These are phyloP conservation scores for Eupithecia tripunctaria DNA, from an alignment of 2,888 invertebrate species.

Conservation along the genomic window DNA sequence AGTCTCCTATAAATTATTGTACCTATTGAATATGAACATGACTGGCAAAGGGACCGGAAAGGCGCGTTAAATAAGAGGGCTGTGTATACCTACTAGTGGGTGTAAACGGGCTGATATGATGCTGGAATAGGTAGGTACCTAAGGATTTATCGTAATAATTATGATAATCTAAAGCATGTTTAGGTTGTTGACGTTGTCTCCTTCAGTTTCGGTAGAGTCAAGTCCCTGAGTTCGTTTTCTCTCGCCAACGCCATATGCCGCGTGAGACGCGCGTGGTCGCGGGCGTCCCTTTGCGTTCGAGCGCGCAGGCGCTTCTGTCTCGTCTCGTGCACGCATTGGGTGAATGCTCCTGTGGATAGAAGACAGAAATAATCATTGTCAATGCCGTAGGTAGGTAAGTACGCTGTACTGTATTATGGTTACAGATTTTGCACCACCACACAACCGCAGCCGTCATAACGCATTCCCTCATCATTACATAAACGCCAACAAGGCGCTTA, in stretches of 20 bases:
- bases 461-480: too few species aligned
- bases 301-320: slow-evolving; percentile 59
- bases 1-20: not conserved
- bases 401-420: too few species aligned
- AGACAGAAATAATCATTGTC: not conserved
- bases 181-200: not conserved
- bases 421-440: too few species aligned
- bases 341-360: slow-evolving; percentile 60
- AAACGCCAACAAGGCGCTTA: too few species aligned
- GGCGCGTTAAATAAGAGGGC: too few species aligned
- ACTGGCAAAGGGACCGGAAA: not conserved
- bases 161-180: not conserved
- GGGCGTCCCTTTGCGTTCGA: slow-evolving; percentile 63
- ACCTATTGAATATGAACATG: not conserved
- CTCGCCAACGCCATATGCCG: slow-evolving; percentile 67
- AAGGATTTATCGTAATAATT: not conserved
- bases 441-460: too few species aligned
- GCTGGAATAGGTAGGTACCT: not conserved
- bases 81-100: too few species aligned
- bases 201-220: slow-evolving; percentile 36
- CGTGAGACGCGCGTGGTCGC: slow-evolving; percentile 62
- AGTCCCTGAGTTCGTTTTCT: slow-evolving; percentile 63
- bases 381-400: not conserved
- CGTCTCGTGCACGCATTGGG: slow-evolving; percentile 67
- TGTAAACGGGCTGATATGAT: not conserved